phyloP scores from a whole-genome alignment of 2,113 vertebrate species.

The human (Homo sapiens) region GRCh38 chr11:85511501-85512000 shows the following conservation, averaged over 20 bases:
- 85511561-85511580: background rate
- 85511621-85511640: background rate
- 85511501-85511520: background rate
- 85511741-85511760: too few relatives aligned
- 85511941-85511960: background rate
- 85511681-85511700: background rate
- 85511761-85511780: too few relatives aligned
- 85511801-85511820: too few relatives aligned
- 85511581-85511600: background rate
- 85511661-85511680: conserved; percentile 28
- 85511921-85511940: too few relatives aligned
- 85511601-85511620: background rate
- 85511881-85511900: too few relatives aligned
- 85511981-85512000: background rate
- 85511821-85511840: too few relatives aligned
- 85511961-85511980: background rate
- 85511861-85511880: too few relatives aligned
- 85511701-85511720: background rate
- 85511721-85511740: too few relatives aligned
- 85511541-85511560: background rate
- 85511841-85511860: too few relatives aligned
- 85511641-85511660: background rate
- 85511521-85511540: background rate
- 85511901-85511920: too few relatives aligned
- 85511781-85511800: too few relatives aligned